These are phyloP conservation scores for Sebastes aleutianus DNA, from an alignment of 2,797 vertebrate species.

Conservation along the genomic window DNA sequence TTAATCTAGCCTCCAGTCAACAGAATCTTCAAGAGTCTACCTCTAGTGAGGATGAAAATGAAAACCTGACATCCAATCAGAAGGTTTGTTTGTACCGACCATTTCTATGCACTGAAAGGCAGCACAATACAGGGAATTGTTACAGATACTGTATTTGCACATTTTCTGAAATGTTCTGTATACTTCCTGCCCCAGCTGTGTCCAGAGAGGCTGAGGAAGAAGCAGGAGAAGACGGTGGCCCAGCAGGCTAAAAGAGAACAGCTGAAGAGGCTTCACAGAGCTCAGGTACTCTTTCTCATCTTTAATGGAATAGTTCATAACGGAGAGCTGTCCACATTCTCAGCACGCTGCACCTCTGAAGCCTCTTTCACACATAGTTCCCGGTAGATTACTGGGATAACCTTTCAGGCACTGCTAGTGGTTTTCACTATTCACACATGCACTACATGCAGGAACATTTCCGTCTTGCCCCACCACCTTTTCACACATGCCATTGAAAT, in stretches of 20 bases:
- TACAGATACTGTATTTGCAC: neutral
- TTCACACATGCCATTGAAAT: neutral
- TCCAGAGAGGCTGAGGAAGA: constrained; percentile 76
- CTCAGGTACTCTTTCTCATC: constrained; percentile 83
- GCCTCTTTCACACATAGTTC: neutral
- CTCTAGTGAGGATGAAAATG: constrained; percentile 83
- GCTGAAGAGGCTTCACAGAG: constrained; percentile 92
- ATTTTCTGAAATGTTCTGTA: neutral
- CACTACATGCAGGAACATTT: neutral
- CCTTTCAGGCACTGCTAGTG: too few relatives aligned
- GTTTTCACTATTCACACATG: neutral
- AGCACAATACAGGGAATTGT: neutral
- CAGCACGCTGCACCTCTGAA: neutral
- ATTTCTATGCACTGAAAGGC: neutral
- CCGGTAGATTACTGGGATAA: too few relatives aligned
- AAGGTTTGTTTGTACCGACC: constrained; percentile 72
- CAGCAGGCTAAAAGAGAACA: constrained; percentile 88
- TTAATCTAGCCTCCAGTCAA: constrained; percentile 62
- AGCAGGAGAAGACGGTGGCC: constrained; percentile 83
- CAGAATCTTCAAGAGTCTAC: constrained; percentile 68
- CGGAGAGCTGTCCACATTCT: neutral
- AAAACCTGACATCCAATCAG: constrained; percentile 50
- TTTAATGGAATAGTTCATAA: neutral
- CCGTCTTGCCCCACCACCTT: neutral
- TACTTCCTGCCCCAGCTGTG: constrained; percentile 64